A percentile compares a stretch with the other conserved stretches of the same genome.
Evolutionary conservation across 2,797 vertebrate genomes (phyloP).

Genomic region (Pterois miles): DNA sequence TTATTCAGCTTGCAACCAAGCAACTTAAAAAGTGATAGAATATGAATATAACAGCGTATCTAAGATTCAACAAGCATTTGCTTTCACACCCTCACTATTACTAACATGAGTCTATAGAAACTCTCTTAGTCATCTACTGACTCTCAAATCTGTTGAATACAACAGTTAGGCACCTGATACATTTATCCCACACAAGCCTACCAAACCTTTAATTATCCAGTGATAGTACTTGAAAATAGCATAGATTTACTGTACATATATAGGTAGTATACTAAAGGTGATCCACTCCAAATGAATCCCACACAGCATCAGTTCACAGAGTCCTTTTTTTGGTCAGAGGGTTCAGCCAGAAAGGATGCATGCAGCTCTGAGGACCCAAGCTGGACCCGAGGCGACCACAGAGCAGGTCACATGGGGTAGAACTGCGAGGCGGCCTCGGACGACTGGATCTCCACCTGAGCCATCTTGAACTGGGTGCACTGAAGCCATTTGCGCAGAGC

Average conservation of each 20-base stretch:
- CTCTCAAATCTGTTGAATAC: constrained; percentile 53
- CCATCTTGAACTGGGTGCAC: constrained; percentile 99
- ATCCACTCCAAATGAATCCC: constrained; percentile 50
- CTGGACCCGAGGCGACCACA: constrained; percentile 27
- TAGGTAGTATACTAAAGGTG: constrained; percentile 51
- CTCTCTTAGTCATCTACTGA: constrained; percentile 30
- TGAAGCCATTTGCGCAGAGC: constrained; percentile 97
- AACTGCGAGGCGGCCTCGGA: constrained; percentile 99
- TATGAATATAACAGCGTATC: constrained; percentile 58
- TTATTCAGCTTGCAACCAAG: constrained; percentile 72
- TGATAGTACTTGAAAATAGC: constrained; percentile 62
- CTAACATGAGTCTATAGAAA: constrained; percentile 59
- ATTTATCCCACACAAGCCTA: constrained; percentile 38
- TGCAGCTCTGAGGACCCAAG: constrained; percentile 47
- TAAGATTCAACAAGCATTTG: constrained; percentile 57
- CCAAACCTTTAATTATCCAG: constrained; percentile 34
- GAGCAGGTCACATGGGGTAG: constrained; percentile 92
- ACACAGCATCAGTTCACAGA: constrained; percentile 44
- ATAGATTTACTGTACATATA: constrained; percentile 72
- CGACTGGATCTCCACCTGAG: constrained; percentile 99
- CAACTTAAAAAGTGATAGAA: constrained; percentile 71
- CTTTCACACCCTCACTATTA: constrained; percentile 49
- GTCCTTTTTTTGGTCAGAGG: constrained; percentile 40
- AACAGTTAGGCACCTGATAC: constrained; percentile 62
- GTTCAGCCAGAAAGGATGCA: constrained; percentile 27